Conservation (phyloP, 1,140 invertebrate genomes). For the Zeugodacus cucurbitae region DNA sequence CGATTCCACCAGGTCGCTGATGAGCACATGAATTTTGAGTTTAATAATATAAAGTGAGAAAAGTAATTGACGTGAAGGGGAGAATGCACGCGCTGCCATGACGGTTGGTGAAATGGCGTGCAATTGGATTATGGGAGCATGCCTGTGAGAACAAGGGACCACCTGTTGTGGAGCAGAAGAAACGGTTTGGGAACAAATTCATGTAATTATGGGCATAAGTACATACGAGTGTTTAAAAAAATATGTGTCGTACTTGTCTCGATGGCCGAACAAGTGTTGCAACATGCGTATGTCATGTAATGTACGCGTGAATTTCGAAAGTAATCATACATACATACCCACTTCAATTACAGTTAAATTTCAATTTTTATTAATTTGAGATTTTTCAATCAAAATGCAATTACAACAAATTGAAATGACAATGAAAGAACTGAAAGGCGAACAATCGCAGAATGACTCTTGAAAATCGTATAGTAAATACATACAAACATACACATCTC, state of each 20-base stretch:
- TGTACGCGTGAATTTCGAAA: not conserved
- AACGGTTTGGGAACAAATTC: not conserved
- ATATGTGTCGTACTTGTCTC: too few species aligned
- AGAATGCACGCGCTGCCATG: not conserved
- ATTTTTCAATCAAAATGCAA: slow-evolving; percentile 36
- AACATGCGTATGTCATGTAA: not conserved
- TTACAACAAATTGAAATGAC: slow-evolving; percentile 28
- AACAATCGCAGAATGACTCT: not conserved
- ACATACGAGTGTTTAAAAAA: too few species aligned
- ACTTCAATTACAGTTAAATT: not conserved
- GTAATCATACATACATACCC: not conserved
- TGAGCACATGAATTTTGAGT: not conserved
- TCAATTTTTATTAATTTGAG: not conserved
- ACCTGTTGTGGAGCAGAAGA: not conserved
- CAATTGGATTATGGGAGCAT: not conserved
- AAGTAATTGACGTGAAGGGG: not conserved
- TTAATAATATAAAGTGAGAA: not conserved
- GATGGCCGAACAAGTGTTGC: not conserved
- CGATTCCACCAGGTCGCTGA: not conserved
- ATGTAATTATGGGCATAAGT: not conserved
- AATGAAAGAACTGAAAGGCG: not conserved
- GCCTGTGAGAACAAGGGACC: not conserved
- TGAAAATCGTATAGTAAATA: not conserved
- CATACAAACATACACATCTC: not conserved
- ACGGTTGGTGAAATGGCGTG: slow-evolving; percentile 28